phyloP scores from a whole-genome alignment of 2,797 vertebrate genomes.

The Ptychadena robeensis region DNA sequence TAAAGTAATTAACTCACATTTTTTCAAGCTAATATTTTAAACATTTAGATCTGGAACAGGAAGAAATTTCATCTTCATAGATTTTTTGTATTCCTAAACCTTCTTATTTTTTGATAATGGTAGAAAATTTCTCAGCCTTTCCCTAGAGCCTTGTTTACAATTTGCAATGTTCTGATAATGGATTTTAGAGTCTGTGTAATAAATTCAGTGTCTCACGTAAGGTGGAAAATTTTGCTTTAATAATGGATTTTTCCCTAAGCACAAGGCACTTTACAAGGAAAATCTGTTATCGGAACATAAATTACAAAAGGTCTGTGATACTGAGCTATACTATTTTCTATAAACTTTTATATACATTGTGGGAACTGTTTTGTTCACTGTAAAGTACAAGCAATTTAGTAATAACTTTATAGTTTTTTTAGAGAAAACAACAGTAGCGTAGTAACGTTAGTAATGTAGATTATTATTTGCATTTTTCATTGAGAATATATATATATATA shows the following conservation, averaged over 20 bases:
- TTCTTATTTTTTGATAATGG: constrained; percentile 18
- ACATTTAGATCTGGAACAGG: neutral
- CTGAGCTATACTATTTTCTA: constrained; percentile 27
- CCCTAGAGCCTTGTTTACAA: constrained; percentile 27
- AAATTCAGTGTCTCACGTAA: constrained; percentile 31
- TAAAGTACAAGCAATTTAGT: neutral
- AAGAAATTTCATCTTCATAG: neutral
- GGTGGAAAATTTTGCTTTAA: neutral
- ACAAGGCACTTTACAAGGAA: constrained; percentile 16
- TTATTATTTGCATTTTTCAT: too few relatives aligned
- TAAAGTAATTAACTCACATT: neutral
- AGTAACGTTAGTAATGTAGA: too few relatives aligned
- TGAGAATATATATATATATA: too few relatives aligned
- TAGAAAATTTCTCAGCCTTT: neutral
- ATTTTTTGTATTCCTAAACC: constrained; percentile 2
- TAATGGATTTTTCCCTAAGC: constrained; percentile 34
- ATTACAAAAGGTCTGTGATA: neutral
- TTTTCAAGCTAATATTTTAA: neutral
- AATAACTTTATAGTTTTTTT: neutral
- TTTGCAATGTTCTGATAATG: constrained; percentile 21
- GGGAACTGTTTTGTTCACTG: neutral
- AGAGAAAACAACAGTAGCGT: too few relatives aligned
- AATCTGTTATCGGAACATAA: constrained; percentile 16
- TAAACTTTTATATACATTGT: constrained; percentile 10
- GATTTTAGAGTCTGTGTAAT: constrained; percentile 18